A percentile compares a stretch with the other conserved stretches of the same genome.
Evolutionary conservation across 30 jellyfish, hydroid and myxozoan species (phyloP).

Genomic region (Aurelia sp.): DNA sequence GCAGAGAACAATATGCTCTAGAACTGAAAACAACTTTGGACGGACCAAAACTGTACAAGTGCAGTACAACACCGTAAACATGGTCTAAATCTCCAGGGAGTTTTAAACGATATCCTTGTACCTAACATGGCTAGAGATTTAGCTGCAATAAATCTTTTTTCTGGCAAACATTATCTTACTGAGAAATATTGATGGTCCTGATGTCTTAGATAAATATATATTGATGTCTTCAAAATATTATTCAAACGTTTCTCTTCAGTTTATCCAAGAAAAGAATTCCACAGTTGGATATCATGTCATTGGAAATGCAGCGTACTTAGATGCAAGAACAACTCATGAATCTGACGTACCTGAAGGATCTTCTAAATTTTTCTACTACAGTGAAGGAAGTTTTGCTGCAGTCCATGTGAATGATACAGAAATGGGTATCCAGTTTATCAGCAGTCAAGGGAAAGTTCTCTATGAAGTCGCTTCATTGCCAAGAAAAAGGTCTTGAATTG

Average conservation of each 20-base stretch:
- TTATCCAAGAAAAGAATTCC: slow-evolving; percentile 45
- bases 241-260: slow-evolving; percentile 24
- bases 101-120: too few relatives aligned
- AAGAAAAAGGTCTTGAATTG: not conserved
- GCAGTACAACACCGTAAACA: too few relatives aligned
- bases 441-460: slow-evolving; percentile 42
- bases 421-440: slow-evolving; percentile 43
- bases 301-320: slow-evolving; percentile 74
- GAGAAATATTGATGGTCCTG: too few relatives aligned
- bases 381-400: slow-evolving; percentile 83
- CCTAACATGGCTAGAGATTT: too few relatives aligned
- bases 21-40: too few relatives aligned
- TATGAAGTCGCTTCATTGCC: slow-evolving; percentile 36
- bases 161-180: too few relatives aligned
- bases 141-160: too few relatives aligned
- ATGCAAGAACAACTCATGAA: slow-evolving; percentile 48
- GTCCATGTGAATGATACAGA: slow-evolving; percentile 39
- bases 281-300: slow-evolving; percentile 65
- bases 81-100: too few relatives aligned
- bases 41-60: too few relatives aligned
- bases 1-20: too few relatives aligned
- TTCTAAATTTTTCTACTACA: slow-evolving; percentile 79
- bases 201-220: too few relatives aligned
- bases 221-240: too few relatives aligned
- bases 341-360: slow-evolving; percentile 82